Base-by-base conservation (phyloP, 2,797 vertebrate genomes). In the Gouania willdenowi region DNA sequence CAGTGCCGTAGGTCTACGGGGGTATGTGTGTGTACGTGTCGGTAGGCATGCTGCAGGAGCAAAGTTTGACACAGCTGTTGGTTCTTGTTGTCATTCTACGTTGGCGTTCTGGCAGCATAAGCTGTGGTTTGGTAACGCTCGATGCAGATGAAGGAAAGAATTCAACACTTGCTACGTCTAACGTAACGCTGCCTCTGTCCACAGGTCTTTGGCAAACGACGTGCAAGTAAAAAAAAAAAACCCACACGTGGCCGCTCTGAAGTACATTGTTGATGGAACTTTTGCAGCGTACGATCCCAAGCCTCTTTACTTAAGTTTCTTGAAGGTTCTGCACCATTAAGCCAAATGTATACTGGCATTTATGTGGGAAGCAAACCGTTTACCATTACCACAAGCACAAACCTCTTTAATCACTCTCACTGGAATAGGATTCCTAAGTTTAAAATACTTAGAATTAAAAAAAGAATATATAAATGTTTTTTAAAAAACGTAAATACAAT, bases 21-120 rank as follows among this genome's bases (percentile, higher is more conserved):
- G n/a, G n/a, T n/a, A 67, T 50, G 34, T 46, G 51, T 56, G 37
- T 51, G 42, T 51, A 66, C 30, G 60, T 62, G 65, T 48, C 37
- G 23, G 31, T 44, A 43, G 56, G 53, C 17, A 16, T 23, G 23
- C 30, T 22, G 25, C 8, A 23, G 18, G 53, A 27, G 21, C 28
- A 18, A 73, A 74, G 65, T 77, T 76, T 68, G 41, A 23, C 83
- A 76, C 88, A 94, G 89, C 87, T 90, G 89, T 79, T 82, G 70
- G 77, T 54, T 43, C 46, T 24, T 65, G 76, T 66, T 53, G 66
- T 76, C 81, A 80, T 84, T 76, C 61, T 75, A 79, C 74, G 64
- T 59, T 47, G 52, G 47, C 21, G 46, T 53, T 59, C 28, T 54
- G 64, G 50, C 59, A 50, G 40, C 16, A 36, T 58, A 51, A 8